Evolutionary conservation across 2,888 invertebrate species (phyloP).

Genomic region (Agrotis segetum): DNA sequence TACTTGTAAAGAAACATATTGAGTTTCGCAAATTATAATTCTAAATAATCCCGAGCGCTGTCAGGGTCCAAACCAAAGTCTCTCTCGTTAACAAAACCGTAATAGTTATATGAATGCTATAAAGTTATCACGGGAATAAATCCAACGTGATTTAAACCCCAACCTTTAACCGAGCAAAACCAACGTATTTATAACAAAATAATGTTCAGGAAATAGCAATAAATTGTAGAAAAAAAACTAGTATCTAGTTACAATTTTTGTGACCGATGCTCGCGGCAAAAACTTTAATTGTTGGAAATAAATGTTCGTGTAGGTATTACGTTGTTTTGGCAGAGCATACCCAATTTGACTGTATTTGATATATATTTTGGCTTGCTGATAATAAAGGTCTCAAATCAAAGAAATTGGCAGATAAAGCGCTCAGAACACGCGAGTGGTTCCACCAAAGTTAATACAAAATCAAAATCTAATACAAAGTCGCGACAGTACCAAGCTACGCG

Average conservation of each 20-base stretch:
- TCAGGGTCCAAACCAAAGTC: constrained; percentile 5
- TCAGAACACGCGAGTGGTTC: too few species aligned
- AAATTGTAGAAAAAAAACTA: constrained; percentile 24
- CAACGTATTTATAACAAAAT: background rate
- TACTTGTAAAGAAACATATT: too few species aligned
- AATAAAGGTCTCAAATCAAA: too few species aligned
- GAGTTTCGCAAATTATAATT: background rate
- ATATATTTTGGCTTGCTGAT: constrained; percentile 35
- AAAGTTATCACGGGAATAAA: constrained; percentile 46
- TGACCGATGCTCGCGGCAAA: constrained; percentile 22
- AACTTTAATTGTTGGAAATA: constrained; percentile 48
- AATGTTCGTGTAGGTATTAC: constrained; percentile 33
- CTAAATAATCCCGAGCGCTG: background rate
- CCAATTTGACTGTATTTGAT: constrained; percentile 35
- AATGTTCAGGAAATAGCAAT: background rate
- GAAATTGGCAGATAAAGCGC: too few species aligned
- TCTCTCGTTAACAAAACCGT: constrained; percentile 1
- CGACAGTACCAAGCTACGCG: too few species aligned
- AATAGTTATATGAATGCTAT: constrained; percentile 41
- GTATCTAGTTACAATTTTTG: constrained; percentile 38
- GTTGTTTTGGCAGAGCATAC: constrained; percentile 35
- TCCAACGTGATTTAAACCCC: constrained; percentile 37
- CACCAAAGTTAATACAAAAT: too few species aligned
- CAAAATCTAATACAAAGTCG: too few species aligned
- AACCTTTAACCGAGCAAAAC: background rate